Evolutionary conservation across 2,797 vertebrate genomes (phyloP).

Genomic region (Pseudomugil tenellus): DNA sequence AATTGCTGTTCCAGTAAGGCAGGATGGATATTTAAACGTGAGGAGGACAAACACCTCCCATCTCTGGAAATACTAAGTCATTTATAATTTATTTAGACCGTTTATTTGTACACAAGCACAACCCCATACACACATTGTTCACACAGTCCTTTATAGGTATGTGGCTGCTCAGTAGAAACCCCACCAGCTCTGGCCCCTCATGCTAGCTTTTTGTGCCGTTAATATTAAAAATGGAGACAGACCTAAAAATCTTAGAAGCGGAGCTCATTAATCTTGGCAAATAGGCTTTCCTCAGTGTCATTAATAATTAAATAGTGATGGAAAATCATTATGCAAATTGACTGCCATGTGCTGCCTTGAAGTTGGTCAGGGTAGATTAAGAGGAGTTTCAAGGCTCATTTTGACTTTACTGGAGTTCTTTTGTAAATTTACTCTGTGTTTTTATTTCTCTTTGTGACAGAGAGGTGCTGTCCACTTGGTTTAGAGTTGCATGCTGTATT

Average conservation of each 20-base stretch:
- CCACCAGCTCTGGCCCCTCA: conserved; percentile 16
- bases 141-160: background rate
- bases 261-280: conserved; percentile 72
- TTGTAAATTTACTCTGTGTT: conserved; percentile 33
- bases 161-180: conserved; percentile 12
- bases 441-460: background rate
- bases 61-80: background rate
- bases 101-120: background rate
- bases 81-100: background rate
- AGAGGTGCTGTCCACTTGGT: conserved; percentile 11
- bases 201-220: conserved; percentile 57
- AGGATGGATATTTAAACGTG: background rate
- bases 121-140: background rate
- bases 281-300: conserved; percentile 53
- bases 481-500: background rate
- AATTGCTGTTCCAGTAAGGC: background rate
- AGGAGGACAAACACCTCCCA: background rate
- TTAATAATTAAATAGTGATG: conserved; percentile 77
- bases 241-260: conserved; percentile 53
- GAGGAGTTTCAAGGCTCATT: conserved; percentile 43
- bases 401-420: conserved; percentile 39
- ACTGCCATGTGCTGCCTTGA: conserved; percentile 35
- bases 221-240: conserved; percentile 65
- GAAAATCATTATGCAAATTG: conserved; percentile 76
- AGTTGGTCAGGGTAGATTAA: conserved; percentile 54